A percentile compares a stretch with the other conserved stretches of the same genome.
Conservation (phyloP, 2,113 vertebrate genomes). For the Brachionichthys hirsutus region DNA sequence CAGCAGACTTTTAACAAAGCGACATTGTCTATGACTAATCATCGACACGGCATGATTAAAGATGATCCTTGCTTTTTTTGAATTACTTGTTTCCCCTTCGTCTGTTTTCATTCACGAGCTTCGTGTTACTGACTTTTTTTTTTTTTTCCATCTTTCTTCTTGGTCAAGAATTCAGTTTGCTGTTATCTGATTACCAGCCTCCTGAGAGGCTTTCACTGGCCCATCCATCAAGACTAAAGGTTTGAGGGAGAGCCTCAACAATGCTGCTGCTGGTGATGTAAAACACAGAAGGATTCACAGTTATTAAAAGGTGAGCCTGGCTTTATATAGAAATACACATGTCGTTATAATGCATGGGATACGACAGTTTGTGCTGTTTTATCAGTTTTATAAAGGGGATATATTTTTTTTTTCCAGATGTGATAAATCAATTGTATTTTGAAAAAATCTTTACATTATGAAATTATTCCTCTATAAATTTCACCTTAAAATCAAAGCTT, state of each 20-base stretch:
- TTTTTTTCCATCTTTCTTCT: not conserved
- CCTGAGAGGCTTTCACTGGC: slow-evolving; percentile 64
- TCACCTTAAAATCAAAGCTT: not conserved
- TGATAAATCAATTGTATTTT: slow-evolving; percentile 4
- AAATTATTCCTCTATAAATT: too few species aligned
- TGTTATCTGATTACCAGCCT: slow-evolving; percentile 67
- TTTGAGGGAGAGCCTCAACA: slow-evolving; percentile 51
- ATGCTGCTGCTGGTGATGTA: slow-evolving; percentile 50
- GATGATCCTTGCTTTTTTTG: slow-evolving; percentile 61
- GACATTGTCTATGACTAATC: slow-evolving; percentile 76
- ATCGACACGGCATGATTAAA: slow-evolving; percentile 75
- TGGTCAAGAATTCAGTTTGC: slow-evolving; percentile 67
- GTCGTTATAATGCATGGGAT: not conserved
- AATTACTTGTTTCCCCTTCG: slow-evolving; percentile 44
- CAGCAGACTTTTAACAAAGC: slow-evolving; percentile 75
- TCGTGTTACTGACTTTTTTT: slow-evolving; percentile 20
- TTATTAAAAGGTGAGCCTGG: slow-evolving; percentile 41
- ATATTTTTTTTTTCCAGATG: not conserved
- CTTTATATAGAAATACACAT: slow-evolving; percentile 34
- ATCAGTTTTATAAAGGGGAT: too few species aligned
- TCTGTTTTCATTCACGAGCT: slow-evolving; percentile 59
- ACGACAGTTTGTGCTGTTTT: too few species aligned
- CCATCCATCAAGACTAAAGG: slow-evolving; percentile 72
- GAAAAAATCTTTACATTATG: too few species aligned
- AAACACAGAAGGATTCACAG: slow-evolving; percentile 39